phyloP scores from a whole-genome alignment of 2,888 invertebrate genomes.

The Nineta flava region DNA sequence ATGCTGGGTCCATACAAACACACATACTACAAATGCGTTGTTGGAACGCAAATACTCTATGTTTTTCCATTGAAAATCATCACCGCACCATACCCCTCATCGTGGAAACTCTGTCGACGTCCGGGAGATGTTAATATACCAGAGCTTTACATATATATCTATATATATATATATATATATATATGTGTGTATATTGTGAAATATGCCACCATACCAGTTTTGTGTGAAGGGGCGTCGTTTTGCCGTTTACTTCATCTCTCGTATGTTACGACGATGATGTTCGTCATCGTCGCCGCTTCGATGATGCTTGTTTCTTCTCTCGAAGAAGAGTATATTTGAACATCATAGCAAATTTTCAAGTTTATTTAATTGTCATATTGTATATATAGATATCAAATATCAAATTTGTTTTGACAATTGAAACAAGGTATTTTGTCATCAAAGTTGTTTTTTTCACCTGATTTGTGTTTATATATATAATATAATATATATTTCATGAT shows the following conservation, averaged over 20 bases:
- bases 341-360: neutral
- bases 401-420: neutral
- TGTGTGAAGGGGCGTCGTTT: neutral
- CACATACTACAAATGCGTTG: no score
- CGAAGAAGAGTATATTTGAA: no score
- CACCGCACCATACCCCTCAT: slow-evolving; percentile 1
- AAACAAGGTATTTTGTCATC: neutral
- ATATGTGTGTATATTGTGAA: neutral
- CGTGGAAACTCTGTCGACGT: neutral
- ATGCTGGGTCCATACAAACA: slow-evolving; percentile 14
- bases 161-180: no score
- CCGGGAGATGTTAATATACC: neutral
- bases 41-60: neutral
- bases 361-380: neutral
- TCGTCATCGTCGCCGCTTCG: no score
- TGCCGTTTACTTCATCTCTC: no score
- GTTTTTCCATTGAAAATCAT: slow-evolving; percentile 6
- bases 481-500: no score
- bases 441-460: no score
- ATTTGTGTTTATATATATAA: no score
- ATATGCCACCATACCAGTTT: neutral
- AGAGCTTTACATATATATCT: no score
- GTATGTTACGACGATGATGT: no score
- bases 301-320: no score
- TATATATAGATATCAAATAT: neutral